These are phyloP conservation scores for Alcis repandata DNA, from an alignment of 2,888 invertebrate genomes.

Conservation along the genomic window DNA sequence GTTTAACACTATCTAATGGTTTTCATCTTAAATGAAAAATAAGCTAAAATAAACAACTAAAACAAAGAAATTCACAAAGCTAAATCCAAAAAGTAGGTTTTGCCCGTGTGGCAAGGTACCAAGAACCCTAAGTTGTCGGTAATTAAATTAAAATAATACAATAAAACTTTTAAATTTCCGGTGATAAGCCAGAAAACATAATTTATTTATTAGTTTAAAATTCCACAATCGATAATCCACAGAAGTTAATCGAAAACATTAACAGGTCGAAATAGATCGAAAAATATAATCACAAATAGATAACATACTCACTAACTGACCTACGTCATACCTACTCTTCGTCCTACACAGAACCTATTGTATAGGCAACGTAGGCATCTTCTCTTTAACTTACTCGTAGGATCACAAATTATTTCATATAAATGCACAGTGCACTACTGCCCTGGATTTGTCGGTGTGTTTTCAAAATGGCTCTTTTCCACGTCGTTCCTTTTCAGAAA, in stretches of 20 bases:
- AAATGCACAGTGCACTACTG: conserved; percentile 82
- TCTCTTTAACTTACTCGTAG: conserved; percentile 72
- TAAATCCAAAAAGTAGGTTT: too few relatives aligned
- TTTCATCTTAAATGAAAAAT: too few relatives aligned
- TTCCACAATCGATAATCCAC: conserved; percentile 82
- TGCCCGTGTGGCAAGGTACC: too few relatives aligned
- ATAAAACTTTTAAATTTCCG: conserved; percentile 59
- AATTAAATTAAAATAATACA: conserved; percentile 34
- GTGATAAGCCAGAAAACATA: conserved; percentile 70
- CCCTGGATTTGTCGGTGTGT: conserved; percentile 90
- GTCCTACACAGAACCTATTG: conserved; percentile 54
- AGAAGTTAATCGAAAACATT: conserved; percentile 77
- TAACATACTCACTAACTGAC: conserved; percentile 71
- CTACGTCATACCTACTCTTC: conserved; percentile 68
- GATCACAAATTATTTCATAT: conserved; percentile 66
- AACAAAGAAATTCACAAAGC: too few relatives aligned
- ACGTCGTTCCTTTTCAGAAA: conserved; percentile 92
- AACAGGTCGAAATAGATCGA: conserved; percentile 76
- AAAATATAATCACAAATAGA: conserved; percentile 75
- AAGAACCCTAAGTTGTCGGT: neutral
- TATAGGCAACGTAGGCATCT: conserved; percentile 72
- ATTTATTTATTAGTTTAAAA: conserved; percentile 83
- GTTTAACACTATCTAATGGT: too few relatives aligned
- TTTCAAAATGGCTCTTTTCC: conserved; percentile 96
- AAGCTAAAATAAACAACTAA: too few relatives aligned